Evolutionary conservation across 2,113 vertebrate species (phyloP), one percentile per base, ranked within the genome.

Genomic region (Hiodon tergisus): DNA sequence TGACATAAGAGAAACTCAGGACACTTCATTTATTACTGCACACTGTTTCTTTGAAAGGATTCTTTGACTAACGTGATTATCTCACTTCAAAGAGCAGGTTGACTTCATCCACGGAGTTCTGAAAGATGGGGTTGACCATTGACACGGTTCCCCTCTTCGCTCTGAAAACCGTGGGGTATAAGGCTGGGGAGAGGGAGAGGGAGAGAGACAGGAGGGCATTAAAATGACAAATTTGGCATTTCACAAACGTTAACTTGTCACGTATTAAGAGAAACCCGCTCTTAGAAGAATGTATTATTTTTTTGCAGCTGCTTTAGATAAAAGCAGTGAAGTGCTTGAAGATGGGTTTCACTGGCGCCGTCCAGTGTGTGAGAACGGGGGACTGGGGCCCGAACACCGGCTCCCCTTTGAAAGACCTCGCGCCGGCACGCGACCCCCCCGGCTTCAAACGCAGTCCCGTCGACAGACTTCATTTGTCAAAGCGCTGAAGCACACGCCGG

Each of bases 51-150:
- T 46, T 47, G 2, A 58, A 47, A 31, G 31, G 31, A 31, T 53
- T 50, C 55, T 17, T 57, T 3, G 4, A 47, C 48, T 58, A 59
- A 71, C 14, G 5, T 48, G 63, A 55, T 16, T 14, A 50, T 84
- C 83, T 76, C 71, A 95, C 95, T 93, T 97, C 95, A 79, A 92
- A 99, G 17, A 98, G 92, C 81, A 98, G 89, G 55, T 94, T 87
- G 69, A 93, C 88, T 0, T 98, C 95, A 62, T 95, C 89, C 82
- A 91, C 74, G 0, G 96, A 94, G 72, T 72, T 91, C 85, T 95
- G 95, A 81, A 99, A 90, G 3, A 93, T 80, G 0, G 94, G 95
- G 77, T 93, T 91, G 66, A 95, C n/a, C 7, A 91, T 85, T 61
- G 85, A 47, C 1, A 85, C 77, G 0, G 87, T 88, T 0, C 86